Percentiles rank a stretch among this genome's conserved stretches.
These are phyloP conservation scores for Ectropis crepuscularia DNA, from an alignment of 2,888 invertebrate species.

Conservation along the genomic window DNA sequence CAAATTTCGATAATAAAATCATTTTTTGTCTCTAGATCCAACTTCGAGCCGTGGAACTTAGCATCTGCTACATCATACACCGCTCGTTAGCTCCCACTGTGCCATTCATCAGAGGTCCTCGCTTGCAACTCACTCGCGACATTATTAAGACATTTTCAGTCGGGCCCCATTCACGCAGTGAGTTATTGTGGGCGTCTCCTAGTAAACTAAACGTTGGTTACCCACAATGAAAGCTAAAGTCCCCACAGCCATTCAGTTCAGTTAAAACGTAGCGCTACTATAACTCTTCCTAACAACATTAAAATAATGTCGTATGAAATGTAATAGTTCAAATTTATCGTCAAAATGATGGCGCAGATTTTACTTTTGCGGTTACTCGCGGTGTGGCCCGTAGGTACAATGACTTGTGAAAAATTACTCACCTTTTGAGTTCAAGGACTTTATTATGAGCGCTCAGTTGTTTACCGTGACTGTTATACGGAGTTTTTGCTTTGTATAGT, in stretches of 20 bases:
- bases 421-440: constrained; percentile 49
- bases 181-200: constrained; percentile 67
- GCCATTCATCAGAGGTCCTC: constrained; percentile 59
- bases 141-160: constrained; percentile 67
- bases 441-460: constrained; percentile 14
- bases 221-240: constrained; percentile 47
- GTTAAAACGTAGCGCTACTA: too few relatives aligned
- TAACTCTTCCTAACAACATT: too few relatives aligned
- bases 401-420: constrained; percentile 54
- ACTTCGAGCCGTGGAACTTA: constrained; percentile 43
- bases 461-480: constrained; percentile 25
- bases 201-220: constrained; percentile 56
- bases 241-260: too few relatives aligned
- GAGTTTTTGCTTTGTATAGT: constrained; percentile 33
- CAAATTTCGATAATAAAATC: too few relatives aligned
- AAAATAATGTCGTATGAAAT: too few relatives aligned
- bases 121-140: constrained; percentile 57
- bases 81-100: constrained; percentile 58
- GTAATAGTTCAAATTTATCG: too few relatives aligned
- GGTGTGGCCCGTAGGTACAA: constrained; percentile 53
- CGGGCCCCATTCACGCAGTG: constrained; percentile 59
- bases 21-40: constrained; percentile 10
- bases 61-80: constrained; percentile 60
- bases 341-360: too few relatives aligned
- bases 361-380: constrained; percentile 52